A percentile compares a stretch with the other conserved stretches of the same genome.
These are phyloP conservation scores for Microctonus brassicae DNA, from an alignment of 2,888 invertebrate species.

Conservation along the genomic window DNA sequence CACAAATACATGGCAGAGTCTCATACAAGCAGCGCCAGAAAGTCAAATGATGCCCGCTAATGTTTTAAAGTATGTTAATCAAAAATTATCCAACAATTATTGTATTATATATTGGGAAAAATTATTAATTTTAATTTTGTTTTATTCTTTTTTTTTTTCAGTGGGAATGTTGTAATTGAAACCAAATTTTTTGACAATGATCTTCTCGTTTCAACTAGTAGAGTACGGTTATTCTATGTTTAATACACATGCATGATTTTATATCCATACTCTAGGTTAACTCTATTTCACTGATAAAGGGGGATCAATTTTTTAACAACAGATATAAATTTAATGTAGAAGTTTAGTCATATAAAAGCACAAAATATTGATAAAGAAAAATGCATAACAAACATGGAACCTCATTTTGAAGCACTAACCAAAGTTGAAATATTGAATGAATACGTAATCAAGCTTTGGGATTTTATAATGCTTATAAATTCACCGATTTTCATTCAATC, in stretches of 20 bases:
- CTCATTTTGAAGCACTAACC: constrained; percentile 8
- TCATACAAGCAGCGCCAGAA: constrained; percentile 98
- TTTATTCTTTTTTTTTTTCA: too few relatives aligned
- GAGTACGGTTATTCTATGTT: constrained; percentile 94
- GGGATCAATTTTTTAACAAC: constrained; percentile 37
- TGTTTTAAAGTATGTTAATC: constrained; percentile 87
- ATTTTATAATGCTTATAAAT: too few relatives aligned
- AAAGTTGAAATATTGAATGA: background rate
- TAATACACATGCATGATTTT: constrained; percentile 69
- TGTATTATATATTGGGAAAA: too few relatives aligned
- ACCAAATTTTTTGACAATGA: constrained; percentile 97
- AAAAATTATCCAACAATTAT: too few relatives aligned
- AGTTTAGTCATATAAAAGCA: background rate
- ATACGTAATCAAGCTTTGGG: too few relatives aligned
- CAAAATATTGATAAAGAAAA: background rate
- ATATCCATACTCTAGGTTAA: background rate
- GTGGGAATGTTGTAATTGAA: constrained; percentile 96
- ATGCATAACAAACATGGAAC: background rate
- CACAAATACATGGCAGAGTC: constrained; percentile 99
- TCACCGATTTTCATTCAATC: too few relatives aligned
- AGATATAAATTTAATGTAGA: background rate
- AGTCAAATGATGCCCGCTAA: constrained; percentile 99
- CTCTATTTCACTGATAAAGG: background rate
- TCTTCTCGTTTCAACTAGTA: constrained; percentile 92
- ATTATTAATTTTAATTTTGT: too few relatives aligned